phyloP scores from a whole-genome alignment of 1,140 invertebrate genomes.

The Lordiphosa collinella region DNA sequence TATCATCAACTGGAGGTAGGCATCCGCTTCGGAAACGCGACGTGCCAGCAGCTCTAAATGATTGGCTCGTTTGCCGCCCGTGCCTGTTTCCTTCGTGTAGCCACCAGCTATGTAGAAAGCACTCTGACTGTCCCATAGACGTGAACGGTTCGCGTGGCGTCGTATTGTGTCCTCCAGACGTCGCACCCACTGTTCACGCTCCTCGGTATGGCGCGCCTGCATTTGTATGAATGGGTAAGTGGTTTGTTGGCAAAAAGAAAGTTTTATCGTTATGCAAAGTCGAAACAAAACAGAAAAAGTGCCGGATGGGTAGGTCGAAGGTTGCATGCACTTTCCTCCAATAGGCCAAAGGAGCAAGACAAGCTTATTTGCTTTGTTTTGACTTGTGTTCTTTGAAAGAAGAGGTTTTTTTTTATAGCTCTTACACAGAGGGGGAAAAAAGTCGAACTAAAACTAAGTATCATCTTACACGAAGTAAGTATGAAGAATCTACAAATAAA shows the following conservation, averaged over 20 bases:
- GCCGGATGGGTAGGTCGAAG: constrained; percentile 29
- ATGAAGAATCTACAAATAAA: no score
- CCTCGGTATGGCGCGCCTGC: constrained; percentile 94
- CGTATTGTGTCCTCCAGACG: constrained; percentile 96
- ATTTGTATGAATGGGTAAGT: constrained; percentile 20
- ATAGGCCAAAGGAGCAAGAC: no score
- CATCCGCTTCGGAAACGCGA: constrained; percentile 96
- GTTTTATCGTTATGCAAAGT: constrained; percentile 66
- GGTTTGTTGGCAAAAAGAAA: constrained; percentile 36
- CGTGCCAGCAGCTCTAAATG: constrained; percentile 86
- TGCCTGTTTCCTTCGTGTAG: constrained; percentile 64
- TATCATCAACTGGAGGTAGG: constrained; percentile 97
- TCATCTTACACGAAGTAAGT: no score
- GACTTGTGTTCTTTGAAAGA: no score
- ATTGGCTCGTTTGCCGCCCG: constrained; percentile 73
- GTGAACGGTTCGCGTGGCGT: constrained; percentile 86
- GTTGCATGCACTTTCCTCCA: constrained; percentile 10
- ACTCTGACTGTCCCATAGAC: constrained; percentile 79
- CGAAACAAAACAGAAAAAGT: constrained; percentile 20
- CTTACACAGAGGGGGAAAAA: no score
- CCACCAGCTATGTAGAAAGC: constrained; percentile 67
- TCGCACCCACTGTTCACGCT: constrained; percentile 97
- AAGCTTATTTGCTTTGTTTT: no score
- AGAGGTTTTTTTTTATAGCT: no score
- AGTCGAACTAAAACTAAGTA: no score